Evolutionary conservation across 2,888 invertebrate species (phyloP), one percentile per base, ranked within the genome.

Genomic region (Drosophila sordidula): DNA sequence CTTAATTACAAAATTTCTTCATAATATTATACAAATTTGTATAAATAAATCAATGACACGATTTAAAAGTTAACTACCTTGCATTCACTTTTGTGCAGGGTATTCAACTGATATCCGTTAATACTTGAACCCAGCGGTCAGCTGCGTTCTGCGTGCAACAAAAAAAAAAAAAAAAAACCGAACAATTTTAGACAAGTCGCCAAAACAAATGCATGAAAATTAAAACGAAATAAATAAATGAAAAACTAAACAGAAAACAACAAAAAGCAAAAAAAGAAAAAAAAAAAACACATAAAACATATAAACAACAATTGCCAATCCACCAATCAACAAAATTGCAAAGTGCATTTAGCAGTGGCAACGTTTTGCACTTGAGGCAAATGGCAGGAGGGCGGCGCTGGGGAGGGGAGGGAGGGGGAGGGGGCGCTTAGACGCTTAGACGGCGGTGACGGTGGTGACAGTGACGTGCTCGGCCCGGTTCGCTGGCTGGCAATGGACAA

Each of bases 271-370:
- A 45, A 49, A 55, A 34, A 46, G 46, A 49, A 29, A 46, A 50
- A 4, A 44, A 55, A 45, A 52, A 55, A 34, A 50, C 50, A 49
- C 41, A 51, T 42, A 52, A 41, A 47, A 18, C 55, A 59, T 56
- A 67, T 50, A 63, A 78, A 68, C 71, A 81, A 80, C 82, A 89
- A 89, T 74, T 79, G 87, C 71, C 86, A 87, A 80, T 75, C 46
- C 56, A 78, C 62, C 85, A 79, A 83, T 74, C 84, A 78, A 71
- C 75, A 74, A 89, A 84, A 84, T 87, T 87, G 83, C 80, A 84
- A 84, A 87, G 83, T 84, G 87, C 83, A 87, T 87, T 85, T 87
- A 65, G 82, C 82, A 84, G 85, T 87, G 87, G 87, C 82, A 87
- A 84, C 84, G 75, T 76, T 86, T 82, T 84, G 75, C 81, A 81